These are phyloP conservation scores for Entomobrya proxima DNA, from an alignment of 2,888 invertebrate species.

Conservation along the genomic window DNA sequence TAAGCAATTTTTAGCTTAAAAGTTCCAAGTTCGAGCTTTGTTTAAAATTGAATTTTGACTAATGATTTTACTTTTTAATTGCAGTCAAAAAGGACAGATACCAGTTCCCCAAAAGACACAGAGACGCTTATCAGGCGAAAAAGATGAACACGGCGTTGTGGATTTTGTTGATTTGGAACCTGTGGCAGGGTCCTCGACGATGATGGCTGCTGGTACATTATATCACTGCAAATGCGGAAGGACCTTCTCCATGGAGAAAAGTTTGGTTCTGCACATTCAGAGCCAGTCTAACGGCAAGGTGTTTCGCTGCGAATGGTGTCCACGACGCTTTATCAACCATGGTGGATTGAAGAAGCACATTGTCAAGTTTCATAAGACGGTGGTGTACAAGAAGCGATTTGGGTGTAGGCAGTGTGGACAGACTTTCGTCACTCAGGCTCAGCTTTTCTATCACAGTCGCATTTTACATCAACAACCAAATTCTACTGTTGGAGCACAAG, in stretches of 20 bases:
- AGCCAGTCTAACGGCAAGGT: not conserved
- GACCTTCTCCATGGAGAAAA: not conserved
- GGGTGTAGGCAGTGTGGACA: not conserved
- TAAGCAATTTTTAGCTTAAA: not conserved
- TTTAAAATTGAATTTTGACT: not conserved
- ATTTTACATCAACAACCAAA: too few relatives aligned
- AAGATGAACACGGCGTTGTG: not conserved
- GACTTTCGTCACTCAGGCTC: too few relatives aligned
- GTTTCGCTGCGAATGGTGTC: not conserved
- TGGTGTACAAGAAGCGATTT: not conserved
- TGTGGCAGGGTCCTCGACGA: not conserved
- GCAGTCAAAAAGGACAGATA: not conserved
- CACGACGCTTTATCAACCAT: not conserved
- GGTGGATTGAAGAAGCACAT: not conserved
- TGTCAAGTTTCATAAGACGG: not conserved
- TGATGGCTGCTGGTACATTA: not conserved
- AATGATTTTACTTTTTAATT: not conserved
- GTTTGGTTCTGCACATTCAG: not conserved
- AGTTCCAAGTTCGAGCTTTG: not conserved
- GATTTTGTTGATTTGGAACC: not conserved
- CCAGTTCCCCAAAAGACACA: not conserved
- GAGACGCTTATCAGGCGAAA: not conserved
- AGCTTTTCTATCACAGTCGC: too few relatives aligned
- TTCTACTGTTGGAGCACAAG: too few relatives aligned
- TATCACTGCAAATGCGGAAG: not conserved